Percentiles rank a stretch among this genome's conserved stretches.
phyloP scores from a whole-genome alignment of 2,888 invertebrate genomes.

The Heliconius hortense region DNA sequence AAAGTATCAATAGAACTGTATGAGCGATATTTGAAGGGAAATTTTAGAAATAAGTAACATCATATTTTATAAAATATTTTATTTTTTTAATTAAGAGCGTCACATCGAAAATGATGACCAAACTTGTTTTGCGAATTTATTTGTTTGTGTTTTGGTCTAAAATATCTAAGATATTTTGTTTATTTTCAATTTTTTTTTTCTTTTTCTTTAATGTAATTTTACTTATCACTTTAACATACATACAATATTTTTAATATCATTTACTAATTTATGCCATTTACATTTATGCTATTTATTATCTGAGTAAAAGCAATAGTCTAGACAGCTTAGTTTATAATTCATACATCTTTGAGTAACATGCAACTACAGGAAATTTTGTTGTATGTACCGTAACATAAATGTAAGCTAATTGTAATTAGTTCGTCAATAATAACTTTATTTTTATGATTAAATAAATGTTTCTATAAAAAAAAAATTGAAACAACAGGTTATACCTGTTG shows the following conservation, averaged over 20 bases:
- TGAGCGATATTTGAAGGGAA: background rate
- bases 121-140: no score
- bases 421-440: background rate
- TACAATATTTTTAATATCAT: no score
- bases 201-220: no score
- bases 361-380: background rate
- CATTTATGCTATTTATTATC: slow-evolving; percentile 4
- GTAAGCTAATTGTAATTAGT: background rate
- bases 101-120: no score
- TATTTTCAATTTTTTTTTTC: no score
- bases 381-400: background rate
- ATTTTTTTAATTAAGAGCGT: no score
- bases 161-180: no score
- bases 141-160: no score
- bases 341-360: slow-evolving; percentile 13
- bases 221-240: no score
- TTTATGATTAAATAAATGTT: background rate
- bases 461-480: background rate
- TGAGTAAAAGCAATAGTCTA: slow-evolving; percentile 4
- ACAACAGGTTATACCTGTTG: no score
- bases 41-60: background rate
- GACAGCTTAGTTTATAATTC: slow-evolving; percentile 4
- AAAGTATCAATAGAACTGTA: no score
- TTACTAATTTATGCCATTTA: background rate
- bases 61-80: no score